These are phyloP conservation scores for Stomorhina lunata DNA, from an alignment of 2,888 invertebrate genomes.

Conservation along the genomic window DNA sequence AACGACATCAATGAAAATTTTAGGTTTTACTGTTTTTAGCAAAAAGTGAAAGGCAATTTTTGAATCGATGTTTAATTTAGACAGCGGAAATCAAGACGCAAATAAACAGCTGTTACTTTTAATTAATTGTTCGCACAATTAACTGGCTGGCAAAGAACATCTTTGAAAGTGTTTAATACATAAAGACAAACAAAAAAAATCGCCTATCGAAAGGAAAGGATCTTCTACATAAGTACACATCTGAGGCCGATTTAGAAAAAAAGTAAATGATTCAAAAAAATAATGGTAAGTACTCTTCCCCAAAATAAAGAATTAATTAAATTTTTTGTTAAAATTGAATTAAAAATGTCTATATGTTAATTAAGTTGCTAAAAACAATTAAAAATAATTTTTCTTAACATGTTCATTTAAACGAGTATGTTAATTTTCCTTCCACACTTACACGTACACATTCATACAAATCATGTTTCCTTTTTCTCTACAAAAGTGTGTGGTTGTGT, in stretches of 20 bases:
- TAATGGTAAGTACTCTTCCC: background rate
- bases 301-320: constrained; percentile 18
- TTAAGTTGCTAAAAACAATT: constrained; percentile 47
- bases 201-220: background rate
- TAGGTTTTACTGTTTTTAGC: background rate
- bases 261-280: background rate
- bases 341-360: constrained; percentile 46
- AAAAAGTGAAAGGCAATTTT: background rate
- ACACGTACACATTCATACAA: background rate
- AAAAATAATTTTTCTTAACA: constrained; percentile 35
- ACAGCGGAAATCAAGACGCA: background rate
- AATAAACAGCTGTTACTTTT: constrained; percentile 16
- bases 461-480: background rate
- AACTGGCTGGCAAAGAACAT: background rate
- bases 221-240: background rate
- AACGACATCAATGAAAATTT: background rate
- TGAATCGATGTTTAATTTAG: background rate
- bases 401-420: background rate
- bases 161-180: background rate
- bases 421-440: background rate
- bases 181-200: background rate
- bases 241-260: constrained; percentile 22
- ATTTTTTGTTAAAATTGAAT: constrained; percentile 16
- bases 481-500: background rate
- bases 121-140: constrained; percentile 11